Evolutionary conservation across 2,888 invertebrate species (phyloP), one percentile per base, ranked within the genome.

Genomic region (Papilio gigon): DNA sequence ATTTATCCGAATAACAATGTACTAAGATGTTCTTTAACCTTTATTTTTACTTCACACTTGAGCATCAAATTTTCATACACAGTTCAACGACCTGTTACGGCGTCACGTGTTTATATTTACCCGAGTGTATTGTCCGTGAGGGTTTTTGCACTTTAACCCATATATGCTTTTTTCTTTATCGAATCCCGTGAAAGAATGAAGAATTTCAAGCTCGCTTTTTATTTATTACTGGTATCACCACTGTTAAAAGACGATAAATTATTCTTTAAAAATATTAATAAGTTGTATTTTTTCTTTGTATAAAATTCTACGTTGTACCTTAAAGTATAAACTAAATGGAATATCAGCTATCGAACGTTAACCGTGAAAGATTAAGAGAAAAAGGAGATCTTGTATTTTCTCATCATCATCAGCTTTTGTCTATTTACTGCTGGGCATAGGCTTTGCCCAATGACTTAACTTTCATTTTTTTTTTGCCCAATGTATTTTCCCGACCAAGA

Each of bases 141-240:
- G 59, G 35, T 59, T 37, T 59, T 59, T 56, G 53, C 30, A 30
- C 53, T 56, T 56, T 56, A 27, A 30, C 53, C 53, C 30, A 56
- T 30, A 56, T 56, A 9, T 4, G 8, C 4, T 30, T n/a, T 56
- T n/a, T 25, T 27, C 2, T 53, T 56, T 56, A 9, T 30, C 17
- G 2, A 5, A 56, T 56, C 53, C 27, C 53, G n/a, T 27, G 25
- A 2, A 53, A 53, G 17, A 27, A 27, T 53, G n/a, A 56, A 30
- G 53, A 56, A 56, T 30, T n/a, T 53, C 27, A 27, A 25, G n/a
- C 4, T 47, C 3, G 22, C 4, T 47, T 22, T 22, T 47, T 4
- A 9, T 17, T 20, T n/a, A 22, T 22, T 44, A 35, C 8, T 35
- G 33, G 8, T 35, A 35, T 35, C 33, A 35, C 11, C 8, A 35